These are phyloP conservation scores for Meriones unguiculatus DNA, from an alignment of 2,113 vertebrate species.

Conservation along the genomic window DNA sequence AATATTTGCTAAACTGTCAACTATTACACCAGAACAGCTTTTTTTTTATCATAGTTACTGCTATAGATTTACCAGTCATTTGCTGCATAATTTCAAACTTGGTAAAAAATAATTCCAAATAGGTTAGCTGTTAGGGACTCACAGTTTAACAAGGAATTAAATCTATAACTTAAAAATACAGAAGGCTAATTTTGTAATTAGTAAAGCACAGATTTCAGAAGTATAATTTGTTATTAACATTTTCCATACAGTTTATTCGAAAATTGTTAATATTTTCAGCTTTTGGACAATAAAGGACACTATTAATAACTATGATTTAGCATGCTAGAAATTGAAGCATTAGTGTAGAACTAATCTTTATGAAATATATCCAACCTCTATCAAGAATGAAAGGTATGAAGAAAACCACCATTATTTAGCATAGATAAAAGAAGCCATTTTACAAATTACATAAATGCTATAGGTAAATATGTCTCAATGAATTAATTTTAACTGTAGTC, in stretches of 20 bases:
- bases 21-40: background rate
- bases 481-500: background rate
- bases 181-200: conserved; percentile 30
- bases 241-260: background rate
- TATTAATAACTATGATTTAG: background rate
- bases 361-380: background rate
- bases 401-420: background rate
- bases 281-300: background rate
- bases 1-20: conserved; percentile 1
- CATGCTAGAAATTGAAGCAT: background rate
- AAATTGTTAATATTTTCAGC: conserved; percentile 32
- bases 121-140: conserved; percentile 71
- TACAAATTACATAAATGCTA: background rate
- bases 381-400: background rate
- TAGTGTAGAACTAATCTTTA: background rate
- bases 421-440: background rate
- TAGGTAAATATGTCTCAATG: background rate
- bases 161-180: conserved; percentile 59
- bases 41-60: no score
- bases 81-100: background rate
- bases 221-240: conserved; percentile 57
- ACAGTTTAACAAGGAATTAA: conserved; percentile 63
- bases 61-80: background rate
- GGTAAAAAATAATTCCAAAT: conserved; percentile 35
- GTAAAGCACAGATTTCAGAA: conserved; percentile 69